Conservation (phyloP, 2,113 vertebrate species). For the Gobiocypris rarus region DNA sequence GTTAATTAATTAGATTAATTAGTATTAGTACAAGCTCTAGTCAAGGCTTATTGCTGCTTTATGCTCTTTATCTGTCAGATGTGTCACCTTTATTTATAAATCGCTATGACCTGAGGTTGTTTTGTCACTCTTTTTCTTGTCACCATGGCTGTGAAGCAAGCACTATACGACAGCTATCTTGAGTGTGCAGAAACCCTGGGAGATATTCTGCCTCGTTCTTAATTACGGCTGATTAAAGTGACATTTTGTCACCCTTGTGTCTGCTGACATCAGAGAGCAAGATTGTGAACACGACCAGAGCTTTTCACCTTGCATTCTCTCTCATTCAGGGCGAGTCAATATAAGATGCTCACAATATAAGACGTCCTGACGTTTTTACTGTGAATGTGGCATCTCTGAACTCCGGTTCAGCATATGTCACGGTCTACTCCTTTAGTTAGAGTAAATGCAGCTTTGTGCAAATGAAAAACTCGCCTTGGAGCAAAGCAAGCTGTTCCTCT, state of each 20-base stretch:
- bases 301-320: conserved; percentile 11
- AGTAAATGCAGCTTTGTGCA: neutral
- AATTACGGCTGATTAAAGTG: conserved; percentile 78
- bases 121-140: conserved; percentile 41
- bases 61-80: neutral
- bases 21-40: neutral
- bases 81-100: conserved; percentile 47
- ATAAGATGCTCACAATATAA: neutral
- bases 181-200: conserved; percentile 41
- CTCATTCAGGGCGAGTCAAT: neutral
- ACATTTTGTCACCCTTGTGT: conserved; percentile 68
- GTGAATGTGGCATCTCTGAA: neutral
- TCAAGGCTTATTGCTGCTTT: conserved; percentile 1
- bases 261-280: conserved; percentile 67
- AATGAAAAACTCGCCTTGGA: neutral
- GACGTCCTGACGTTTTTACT: neutral
- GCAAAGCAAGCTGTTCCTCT: neutral
- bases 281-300: conserved; percentile 60
- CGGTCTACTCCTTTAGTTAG: neutral
- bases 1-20: neutral
- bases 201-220: conserved; percentile 62
- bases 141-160: conserved; percentile 21
- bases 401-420: neutral
- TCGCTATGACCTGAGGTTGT: conserved; percentile 21
- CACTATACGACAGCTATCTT: conserved; percentile 30